Evolutionary conservation across 2,113 vertebrate genomes (phyloP).

Genomic region (Larimichthys polyactis): DNA sequence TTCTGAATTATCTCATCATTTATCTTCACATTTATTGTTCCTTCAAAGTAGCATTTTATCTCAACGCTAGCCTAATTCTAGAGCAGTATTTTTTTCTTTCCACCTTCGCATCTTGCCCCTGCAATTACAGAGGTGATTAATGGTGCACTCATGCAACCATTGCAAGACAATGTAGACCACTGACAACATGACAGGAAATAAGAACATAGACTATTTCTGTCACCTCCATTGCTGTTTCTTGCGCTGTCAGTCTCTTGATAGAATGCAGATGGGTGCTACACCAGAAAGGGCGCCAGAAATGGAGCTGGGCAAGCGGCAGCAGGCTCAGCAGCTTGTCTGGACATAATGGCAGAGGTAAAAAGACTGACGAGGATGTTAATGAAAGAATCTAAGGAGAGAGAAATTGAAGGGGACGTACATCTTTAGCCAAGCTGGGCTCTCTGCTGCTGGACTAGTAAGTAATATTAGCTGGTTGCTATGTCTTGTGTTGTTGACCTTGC

Average conservation of each 20-base stretch:
- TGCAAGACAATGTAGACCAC: background rate
- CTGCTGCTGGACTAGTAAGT: too few relatives aligned
- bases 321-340: too few relatives aligned
- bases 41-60: background rate
- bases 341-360: too few relatives aligned
- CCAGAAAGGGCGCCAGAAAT: too few relatives aligned
- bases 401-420: too few relatives aligned
- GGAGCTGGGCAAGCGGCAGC: too few relatives aligned
- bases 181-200: conserved; percentile 30
- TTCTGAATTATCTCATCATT: background rate
- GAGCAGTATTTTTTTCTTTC: conserved; percentile 8
- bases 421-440: too few relatives aligned
- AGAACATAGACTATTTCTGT: background rate
- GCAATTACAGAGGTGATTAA: conserved; percentile 49
- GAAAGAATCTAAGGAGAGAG: too few relatives aligned
- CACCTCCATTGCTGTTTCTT: background rate
- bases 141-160: background rate
- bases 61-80: background rate
- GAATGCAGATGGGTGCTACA: too few relatives aligned
- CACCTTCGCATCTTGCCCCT: background rate
- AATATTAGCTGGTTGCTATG: too few relatives aligned
- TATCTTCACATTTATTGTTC: background rate
- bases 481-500: too few relatives aligned
- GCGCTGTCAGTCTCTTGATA: conserved; percentile 8
- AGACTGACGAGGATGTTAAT: too few relatives aligned